Evolutionary conservation across 2,797 vertebrate species (phyloP).

Genomic region (Manis javanica): DNA sequence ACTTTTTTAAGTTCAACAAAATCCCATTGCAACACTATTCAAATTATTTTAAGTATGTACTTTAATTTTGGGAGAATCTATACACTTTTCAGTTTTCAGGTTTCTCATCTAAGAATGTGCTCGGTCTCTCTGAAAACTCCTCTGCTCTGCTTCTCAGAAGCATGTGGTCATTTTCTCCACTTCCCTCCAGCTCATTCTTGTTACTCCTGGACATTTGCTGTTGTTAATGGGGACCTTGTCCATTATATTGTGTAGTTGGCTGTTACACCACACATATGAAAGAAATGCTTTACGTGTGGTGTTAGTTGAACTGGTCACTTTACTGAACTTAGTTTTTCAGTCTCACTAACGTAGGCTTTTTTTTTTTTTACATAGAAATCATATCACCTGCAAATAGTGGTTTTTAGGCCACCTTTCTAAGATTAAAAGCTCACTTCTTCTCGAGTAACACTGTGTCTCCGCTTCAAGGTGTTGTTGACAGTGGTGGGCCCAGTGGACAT

Average conservation of each 20-base stretch:
- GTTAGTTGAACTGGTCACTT: not conserved
- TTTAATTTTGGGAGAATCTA: not conserved
- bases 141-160: not conserved
- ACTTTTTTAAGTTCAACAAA: not conserved
- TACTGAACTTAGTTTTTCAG: not conserved
- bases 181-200: not conserved
- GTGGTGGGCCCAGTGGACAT: rapidly evolving
- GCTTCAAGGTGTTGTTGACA: not conserved
- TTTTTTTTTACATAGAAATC: not conserved
- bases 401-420: not conserved
- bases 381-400: not conserved
- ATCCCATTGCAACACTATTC: not conserved
- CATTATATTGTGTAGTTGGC: not conserved
- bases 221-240: not conserved
- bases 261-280: not conserved
- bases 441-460: not conserved
- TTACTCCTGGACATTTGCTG: not conserved
- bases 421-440: not conserved
- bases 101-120: not conserved
- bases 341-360: not conserved
- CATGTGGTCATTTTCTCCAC: not conserved
- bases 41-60: not conserved
- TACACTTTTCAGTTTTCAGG: not conserved
- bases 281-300: not conserved
- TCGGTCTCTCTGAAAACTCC: not conserved